Conservation (phyloP, 2,797 vertebrate genomes). For the Xerus rutilus region DNA sequence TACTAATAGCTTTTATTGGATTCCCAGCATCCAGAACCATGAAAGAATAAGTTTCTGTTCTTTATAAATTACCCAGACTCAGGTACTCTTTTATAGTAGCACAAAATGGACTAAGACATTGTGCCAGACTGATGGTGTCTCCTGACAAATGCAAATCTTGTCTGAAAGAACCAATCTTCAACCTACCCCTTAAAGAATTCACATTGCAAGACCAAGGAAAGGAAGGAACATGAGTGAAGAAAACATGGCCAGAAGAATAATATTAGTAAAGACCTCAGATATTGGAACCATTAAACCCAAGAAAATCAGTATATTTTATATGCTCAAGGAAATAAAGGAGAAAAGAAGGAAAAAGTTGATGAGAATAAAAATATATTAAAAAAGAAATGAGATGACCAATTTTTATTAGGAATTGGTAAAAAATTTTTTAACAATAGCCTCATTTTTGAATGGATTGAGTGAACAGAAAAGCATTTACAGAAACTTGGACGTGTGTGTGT, state of each 20-base stretch:
- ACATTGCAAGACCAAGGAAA: background rate
- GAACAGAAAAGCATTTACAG: background rate
- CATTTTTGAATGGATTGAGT: background rate
- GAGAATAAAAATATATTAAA: background rate
- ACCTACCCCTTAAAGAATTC: background rate
- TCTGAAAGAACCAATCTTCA: background rate
- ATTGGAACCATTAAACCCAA: background rate
- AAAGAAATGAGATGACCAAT: background rate
- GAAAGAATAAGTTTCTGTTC: background rate
- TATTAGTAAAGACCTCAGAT: background rate
- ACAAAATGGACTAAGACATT: background rate
- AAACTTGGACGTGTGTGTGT: background rate
- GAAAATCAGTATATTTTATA: background rate
- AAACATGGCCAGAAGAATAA: background rate
- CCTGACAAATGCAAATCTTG: background rate
- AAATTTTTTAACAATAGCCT: background rate
- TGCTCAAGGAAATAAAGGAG: background rate
- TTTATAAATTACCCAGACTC: background rate
- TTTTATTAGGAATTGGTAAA: background rate
- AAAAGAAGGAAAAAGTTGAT: background rate
- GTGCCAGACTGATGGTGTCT: background rate
- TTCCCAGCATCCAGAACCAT: background rate
- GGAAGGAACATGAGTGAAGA: background rate
- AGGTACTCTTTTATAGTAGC: background rate
- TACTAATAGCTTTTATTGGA: background rate